These are phyloP conservation scores for Marronus borbonicus DNA, from an alignment of 2,888 invertebrate genomes.

Conservation along the genomic window DNA sequence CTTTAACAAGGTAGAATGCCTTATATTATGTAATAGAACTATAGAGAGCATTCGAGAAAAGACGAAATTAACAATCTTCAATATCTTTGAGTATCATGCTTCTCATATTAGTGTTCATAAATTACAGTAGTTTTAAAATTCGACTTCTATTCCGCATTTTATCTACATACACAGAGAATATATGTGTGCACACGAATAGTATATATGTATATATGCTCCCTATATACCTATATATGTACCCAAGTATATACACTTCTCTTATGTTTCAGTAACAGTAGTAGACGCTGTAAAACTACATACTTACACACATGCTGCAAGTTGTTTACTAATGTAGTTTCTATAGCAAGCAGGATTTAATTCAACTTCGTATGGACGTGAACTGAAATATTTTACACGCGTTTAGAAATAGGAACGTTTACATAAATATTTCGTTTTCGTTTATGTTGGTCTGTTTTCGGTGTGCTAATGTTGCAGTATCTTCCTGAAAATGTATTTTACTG, in stretches of 20 bases:
- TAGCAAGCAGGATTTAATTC: conserved; percentile 17
- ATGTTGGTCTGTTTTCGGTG: too few species aligned
- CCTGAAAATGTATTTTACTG: too few species aligned
- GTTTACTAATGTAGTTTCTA: conserved; percentile 22
- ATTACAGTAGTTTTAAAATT: background rate
- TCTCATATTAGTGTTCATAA: too few species aligned
- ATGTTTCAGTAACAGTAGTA: conserved; percentile 12
- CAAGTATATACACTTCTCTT: background rate
- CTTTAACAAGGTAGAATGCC: too few species aligned
- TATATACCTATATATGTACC: background rate
- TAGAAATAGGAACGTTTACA: conserved; percentile 11
- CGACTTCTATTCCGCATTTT: background rate
- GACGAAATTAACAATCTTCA: too few species aligned
- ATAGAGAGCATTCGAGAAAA: too few species aligned
- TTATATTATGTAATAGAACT: too few species aligned
- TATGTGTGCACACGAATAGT: background rate
- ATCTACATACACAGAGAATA: conserved; percentile 5
- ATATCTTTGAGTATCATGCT: too few species aligned
- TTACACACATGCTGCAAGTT: conserved; percentile 8
- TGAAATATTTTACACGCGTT: conserved; percentile 35
- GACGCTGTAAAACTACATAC: background rate
- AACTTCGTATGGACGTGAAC: conserved; percentile 22
- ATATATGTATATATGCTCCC: too few species aligned
- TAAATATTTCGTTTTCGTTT: conserved; percentile 21
- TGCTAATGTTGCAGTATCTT: too few species aligned